A percentile compares a stretch with the other conserved stretches of the same genome.
Conservation (phyloP, 2,797 vertebrate species). For the Neomorphus geoffroyi region DNA sequence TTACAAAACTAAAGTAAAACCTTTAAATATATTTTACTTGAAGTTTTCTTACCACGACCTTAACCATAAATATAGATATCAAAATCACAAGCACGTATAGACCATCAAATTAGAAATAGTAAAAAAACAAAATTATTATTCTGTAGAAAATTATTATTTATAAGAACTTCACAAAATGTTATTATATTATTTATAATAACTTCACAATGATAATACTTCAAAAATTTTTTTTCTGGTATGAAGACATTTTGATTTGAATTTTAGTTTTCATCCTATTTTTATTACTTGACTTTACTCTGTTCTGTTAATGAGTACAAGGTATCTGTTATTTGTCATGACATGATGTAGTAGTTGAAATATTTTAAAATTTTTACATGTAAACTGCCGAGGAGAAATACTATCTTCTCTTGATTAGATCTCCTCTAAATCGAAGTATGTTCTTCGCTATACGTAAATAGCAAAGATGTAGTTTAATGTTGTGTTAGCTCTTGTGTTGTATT, state of each 20-base stretch:
- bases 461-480: neutral
- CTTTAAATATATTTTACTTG: neutral
- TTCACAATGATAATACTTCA: neutral
- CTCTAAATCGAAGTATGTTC: neutral
- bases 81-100: neutral
- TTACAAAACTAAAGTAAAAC: neutral
- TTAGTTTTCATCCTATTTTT: neutral
- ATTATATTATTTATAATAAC: neutral
- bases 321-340: neutral
- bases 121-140: neutral
- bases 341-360: neutral
- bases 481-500: neutral
- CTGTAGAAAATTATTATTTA: neutral
- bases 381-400: neutral
- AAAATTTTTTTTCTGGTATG: neutral
- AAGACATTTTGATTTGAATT: neutral
- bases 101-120: neutral
- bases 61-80: neutral
- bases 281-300: neutral
- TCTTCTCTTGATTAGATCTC: neutral
- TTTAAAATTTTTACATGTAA: neutral
- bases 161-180: neutral
- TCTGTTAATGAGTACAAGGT: neutral
- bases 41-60: neutral
- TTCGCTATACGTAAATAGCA: neutral